Percentiles rank a stretch among this genome's conserved stretches.
Evolutionary conservation across 1,140 invertebrate species (phyloP).

Genomic region (Orius insidiosus): DNA sequence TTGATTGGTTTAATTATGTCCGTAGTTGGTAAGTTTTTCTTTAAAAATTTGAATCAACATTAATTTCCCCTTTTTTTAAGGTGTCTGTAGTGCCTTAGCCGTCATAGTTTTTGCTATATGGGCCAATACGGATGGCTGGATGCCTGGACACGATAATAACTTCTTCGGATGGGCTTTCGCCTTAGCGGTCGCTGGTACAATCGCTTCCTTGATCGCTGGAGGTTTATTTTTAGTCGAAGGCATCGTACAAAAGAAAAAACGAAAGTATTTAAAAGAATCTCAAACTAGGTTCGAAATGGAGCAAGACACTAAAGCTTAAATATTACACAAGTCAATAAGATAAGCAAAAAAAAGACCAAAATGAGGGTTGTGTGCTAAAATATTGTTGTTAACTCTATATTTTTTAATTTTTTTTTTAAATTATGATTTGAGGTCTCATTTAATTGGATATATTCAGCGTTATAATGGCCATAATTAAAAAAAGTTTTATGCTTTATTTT

Average conservation of each 20-base stretch:
- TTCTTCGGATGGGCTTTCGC: constrained; percentile 88
- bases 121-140: constrained; percentile 78
- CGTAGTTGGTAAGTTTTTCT: constrained; percentile 38
- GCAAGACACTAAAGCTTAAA: constrained; percentile 38
- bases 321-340: too few species aligned
- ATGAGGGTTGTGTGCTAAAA: too few species aligned
- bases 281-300: constrained; percentile 65
- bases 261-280: constrained; percentile 56
- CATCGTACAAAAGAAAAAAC: constrained; percentile 58
- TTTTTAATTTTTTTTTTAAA: too few species aligned
- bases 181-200: constrained; percentile 57
- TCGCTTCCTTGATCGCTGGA: constrained; percentile 40
- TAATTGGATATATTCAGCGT: too few species aligned
- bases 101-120: constrained; percentile 79
- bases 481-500: too few species aligned
- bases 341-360: too few species aligned
- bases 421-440: too few species aligned
- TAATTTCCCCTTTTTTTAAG: constrained; percentile 26
- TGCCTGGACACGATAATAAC: constrained; percentile 86
- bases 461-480: too few species aligned
- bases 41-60: too few species aligned
- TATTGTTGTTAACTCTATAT: too few species aligned
- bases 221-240: constrained; percentile 65
- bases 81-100: constrained; percentile 58
- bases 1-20: constrained; percentile 47